Conservation (phyloP, 2,888 invertebrate species). For the Caradrina kadenii region DNA sequence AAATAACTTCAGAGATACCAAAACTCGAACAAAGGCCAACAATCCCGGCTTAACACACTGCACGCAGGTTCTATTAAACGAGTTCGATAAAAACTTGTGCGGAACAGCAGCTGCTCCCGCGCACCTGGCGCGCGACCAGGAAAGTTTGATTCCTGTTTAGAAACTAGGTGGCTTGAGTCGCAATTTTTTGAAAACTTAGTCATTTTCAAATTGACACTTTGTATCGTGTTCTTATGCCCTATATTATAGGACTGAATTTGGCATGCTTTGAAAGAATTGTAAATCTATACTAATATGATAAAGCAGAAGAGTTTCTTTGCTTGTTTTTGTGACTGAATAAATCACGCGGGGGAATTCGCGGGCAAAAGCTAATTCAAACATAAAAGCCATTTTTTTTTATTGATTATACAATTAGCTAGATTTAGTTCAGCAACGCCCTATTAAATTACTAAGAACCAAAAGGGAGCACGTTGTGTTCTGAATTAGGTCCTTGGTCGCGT, state of each 20-base stretch:
- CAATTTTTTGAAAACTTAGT: background rate
- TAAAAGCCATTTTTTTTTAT: background rate
- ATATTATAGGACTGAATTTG: too few relatives aligned
- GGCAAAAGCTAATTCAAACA: too few relatives aligned
- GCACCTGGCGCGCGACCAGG: constrained; percentile 70
- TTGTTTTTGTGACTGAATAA: too few relatives aligned
- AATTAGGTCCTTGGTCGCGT: constrained; percentile 17
- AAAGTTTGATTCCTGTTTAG: constrained; percentile 52
- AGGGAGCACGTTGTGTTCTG: constrained; percentile 1
- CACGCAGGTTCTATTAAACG: constrained; percentile 19
- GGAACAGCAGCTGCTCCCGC: constrained; percentile 66
- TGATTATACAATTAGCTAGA: too few relatives aligned
- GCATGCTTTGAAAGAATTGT: too few relatives aligned
- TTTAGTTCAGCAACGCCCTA: background rate
- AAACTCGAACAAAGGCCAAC: constrained; percentile 49
- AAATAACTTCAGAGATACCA: constrained; percentile 11
- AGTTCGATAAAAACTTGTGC: constrained; percentile 44
- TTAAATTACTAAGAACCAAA: constrained; percentile 18
- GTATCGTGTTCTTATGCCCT: too few relatives aligned
- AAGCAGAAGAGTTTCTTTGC: too few relatives aligned
- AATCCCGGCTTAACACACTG: constrained; percentile 22
- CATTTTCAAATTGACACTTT: too few relatives aligned
- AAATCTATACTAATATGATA: too few relatives aligned
- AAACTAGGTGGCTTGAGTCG: constrained; percentile 14
- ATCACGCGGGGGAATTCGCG: too few relatives aligned